Evolutionary conservation across 2,113 vertebrate genomes (phyloP).

Genomic region (Tragelaphus scriptus): DNA sequence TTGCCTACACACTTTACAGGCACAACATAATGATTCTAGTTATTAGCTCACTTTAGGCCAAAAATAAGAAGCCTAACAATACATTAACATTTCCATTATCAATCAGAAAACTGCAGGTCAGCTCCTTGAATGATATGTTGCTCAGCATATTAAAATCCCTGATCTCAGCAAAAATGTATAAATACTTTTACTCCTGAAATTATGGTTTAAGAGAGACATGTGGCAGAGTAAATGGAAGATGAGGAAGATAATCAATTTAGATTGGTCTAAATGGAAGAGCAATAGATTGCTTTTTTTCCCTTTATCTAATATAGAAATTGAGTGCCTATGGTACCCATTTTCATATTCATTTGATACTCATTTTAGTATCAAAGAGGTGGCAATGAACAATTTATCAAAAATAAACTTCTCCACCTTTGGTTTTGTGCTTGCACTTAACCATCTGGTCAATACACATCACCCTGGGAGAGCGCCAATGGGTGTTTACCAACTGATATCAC

Average conservation of each 20-base stretch:
- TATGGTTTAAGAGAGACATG: conserved; percentile 58
- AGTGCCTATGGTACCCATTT: conserved; percentile 38
- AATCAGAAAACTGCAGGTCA: conserved; percentile 75
- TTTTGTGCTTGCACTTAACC: conserved; percentile 37
- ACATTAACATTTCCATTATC: conserved; percentile 77
- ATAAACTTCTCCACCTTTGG: conserved; percentile 22
- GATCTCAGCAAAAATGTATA: conserved; percentile 79
- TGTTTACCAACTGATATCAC: conserved; percentile 22
- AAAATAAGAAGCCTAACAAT: conserved; percentile 58
- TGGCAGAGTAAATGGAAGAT: conserved; percentile 66
- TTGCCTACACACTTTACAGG: not conserved
- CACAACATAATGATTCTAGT: conserved; percentile 36
- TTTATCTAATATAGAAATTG: conserved; percentile 63
- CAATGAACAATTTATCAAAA: conserved; percentile 38
- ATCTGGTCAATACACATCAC: not conserved
- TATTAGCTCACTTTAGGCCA: conserved; percentile 50
- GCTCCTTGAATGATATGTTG: conserved; percentile 72
- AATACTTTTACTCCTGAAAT: conserved; percentile 75
- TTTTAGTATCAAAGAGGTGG: conserved; percentile 51
- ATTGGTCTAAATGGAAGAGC: conserved; percentile 77
- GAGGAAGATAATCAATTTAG: conserved; percentile 75
- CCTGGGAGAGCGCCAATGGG: not conserved
- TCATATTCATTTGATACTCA: not conserved
- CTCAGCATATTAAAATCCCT: conserved; percentile 60
- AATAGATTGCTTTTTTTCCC: conserved; percentile 72